Conservation (phyloP, 1,140 invertebrate genomes). For the Phymorhynchus buccinoides region DNA sequence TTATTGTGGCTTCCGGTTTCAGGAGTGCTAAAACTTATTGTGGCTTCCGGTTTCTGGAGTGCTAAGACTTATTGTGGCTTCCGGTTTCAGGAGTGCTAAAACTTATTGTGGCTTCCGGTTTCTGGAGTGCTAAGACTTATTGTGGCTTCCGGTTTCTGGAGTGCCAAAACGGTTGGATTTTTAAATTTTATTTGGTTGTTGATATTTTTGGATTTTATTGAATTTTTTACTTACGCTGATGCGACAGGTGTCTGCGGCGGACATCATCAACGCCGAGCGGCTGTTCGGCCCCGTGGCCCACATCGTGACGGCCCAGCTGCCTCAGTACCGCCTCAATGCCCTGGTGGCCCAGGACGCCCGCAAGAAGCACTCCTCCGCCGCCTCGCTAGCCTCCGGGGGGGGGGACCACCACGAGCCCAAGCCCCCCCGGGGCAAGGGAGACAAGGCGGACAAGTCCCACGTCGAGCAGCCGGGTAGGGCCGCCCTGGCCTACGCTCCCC, state of each 20-base stretch:
- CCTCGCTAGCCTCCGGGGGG: not conserved
- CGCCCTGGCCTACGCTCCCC: not conserved
- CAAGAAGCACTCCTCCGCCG: conserved; percentile 44
- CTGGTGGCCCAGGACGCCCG: conserved; percentile 62
- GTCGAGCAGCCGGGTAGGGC: conserved; percentile 32
- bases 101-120: too few relatives aligned
- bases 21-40: too few relatives aligned
- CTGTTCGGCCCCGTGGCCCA: conserved; percentile 68
- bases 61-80: too few relatives aligned
- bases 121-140: too few relatives aligned
- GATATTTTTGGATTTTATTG: too few relatives aligned
- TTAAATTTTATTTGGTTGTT: too few relatives aligned
- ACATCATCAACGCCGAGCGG: conserved; percentile 70
- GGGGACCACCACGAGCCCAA: conserved; percentile 21
- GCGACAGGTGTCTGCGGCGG: conserved; percentile 68
- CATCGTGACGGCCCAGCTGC: conserved; percentile 63
- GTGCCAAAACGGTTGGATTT: too few relatives aligned
- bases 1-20: too few relatives aligned
- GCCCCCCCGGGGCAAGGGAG: not conserved
- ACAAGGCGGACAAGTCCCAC: conserved; percentile 20
- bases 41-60: too few relatives aligned
- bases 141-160: too few relatives aligned
- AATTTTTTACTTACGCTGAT: too few relatives aligned
- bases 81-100: too few relatives aligned
- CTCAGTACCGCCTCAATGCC: conserved; percentile 62